Evolutionary conservation across 2,888 invertebrate species (phyloP).

Genomic region (Malachius bipustulatus): DNA sequence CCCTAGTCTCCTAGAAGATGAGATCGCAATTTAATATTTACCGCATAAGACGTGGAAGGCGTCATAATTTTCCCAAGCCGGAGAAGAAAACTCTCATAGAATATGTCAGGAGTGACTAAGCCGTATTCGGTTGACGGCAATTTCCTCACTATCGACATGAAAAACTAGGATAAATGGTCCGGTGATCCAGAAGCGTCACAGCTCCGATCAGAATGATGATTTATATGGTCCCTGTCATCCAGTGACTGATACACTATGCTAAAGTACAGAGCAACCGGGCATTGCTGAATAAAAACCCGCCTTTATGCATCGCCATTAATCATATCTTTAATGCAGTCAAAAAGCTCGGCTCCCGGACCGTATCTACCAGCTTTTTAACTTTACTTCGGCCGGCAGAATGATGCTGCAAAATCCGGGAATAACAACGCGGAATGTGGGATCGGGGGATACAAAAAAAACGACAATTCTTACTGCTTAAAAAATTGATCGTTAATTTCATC

Average conservation of each 20-base stretch:
- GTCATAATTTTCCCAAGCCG: no score
- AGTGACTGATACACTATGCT: conserved; percentile 36
- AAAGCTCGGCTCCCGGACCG: conserved; percentile 31
- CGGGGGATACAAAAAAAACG: no score
- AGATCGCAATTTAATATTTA: no score
- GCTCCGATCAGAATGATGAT: conserved; percentile 35
- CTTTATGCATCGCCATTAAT: conserved; percentile 33
- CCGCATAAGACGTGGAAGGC: no score
- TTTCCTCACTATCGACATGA: conserved; percentile 3
- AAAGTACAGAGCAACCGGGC: conserved; percentile 30
- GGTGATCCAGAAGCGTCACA: conserved; percentile 1
- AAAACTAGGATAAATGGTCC: conserved; percentile 7
- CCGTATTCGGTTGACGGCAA: no score
- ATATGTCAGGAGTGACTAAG: no score
- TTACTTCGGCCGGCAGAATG: conserved; percentile 24
- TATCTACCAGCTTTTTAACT: conserved; percentile 33
- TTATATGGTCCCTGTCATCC: conserved; percentile 32
- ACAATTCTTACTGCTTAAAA: no score
- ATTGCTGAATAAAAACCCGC: conserved; percentile 30
- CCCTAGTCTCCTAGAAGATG: no score
- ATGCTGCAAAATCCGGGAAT: conserved; percentile 25
- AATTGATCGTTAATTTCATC: no score
- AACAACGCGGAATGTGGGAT: no score
- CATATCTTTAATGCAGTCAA: conserved; percentile 35
- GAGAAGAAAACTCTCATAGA: no score